Evolutionary conservation across 2,113 vertebrate genomes (phyloP).

Genomic region (Fregata magnificens): DNA sequence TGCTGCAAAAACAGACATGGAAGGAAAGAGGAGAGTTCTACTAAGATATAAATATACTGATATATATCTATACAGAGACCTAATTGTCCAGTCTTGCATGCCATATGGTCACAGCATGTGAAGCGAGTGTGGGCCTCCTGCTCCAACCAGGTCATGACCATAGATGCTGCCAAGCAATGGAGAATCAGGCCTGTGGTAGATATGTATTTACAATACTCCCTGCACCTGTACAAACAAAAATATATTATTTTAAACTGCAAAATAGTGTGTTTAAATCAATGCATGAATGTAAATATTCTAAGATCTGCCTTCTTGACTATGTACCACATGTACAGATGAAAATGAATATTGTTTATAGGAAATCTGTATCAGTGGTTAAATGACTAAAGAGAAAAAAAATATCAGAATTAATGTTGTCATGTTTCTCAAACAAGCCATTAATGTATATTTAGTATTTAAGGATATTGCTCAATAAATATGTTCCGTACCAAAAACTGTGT

Average conservation of each 20-base stretch:
- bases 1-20: slow-evolving; percentile 73
- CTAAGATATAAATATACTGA: slow-evolving; percentile 45
- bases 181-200: slow-evolving; percentile 65
- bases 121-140: neutral
- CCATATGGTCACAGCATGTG: slow-evolving; percentile 32
- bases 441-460: slow-evolving; percentile 81
- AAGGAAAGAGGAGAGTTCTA: slow-evolving; percentile 44
- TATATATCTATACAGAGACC: slow-evolving; percentile 61
- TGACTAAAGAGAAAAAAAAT: slow-evolving; percentile 75
- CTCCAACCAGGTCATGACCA: slow-evolving; percentile 53
- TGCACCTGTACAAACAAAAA: slow-evolving; percentile 74
- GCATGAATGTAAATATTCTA: slow-evolving; percentile 93
- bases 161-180: slow-evolving; percentile 69
- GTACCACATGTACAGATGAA: slow-evolving; percentile 79
- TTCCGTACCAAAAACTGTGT: slow-evolving; percentile 79
- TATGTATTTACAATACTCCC: slow-evolving; percentile 78
- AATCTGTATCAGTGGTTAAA: slow-evolving; percentile 72
- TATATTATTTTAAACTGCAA: slow-evolving; percentile 70
- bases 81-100: slow-evolving; percentile 53
- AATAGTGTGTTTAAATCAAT: slow-evolving; percentile 76
- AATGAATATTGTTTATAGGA: slow-evolving; percentile 76
- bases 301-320: slow-evolving; percentile 86
- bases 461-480: slow-evolving; percentile 79
- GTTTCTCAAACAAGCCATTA: slow-evolving; percentile 84
- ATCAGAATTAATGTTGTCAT: slow-evolving; percentile 76